phyloP scores from a whole-genome alignment of 2,888 invertebrate genomes.

The Ommatoiulus sabulosus region DNA sequence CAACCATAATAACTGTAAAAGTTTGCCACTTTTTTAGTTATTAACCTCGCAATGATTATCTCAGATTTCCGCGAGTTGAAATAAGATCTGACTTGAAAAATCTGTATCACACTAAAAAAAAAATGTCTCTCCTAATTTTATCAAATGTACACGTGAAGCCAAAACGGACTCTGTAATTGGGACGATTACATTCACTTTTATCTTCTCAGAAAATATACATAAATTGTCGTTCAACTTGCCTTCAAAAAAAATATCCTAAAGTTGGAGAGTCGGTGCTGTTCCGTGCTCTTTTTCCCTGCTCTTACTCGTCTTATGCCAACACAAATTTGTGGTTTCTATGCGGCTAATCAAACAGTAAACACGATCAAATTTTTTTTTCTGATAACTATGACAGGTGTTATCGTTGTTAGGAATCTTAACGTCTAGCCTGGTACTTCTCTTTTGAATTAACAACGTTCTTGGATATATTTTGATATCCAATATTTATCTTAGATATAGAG shows the following conservation, averaged over 20 bases:
- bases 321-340: neutral
- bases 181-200: neutral
- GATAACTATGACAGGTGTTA: constrained; percentile 35
- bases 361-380: neutral
- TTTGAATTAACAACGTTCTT: neutral
- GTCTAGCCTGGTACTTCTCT: neutral
- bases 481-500: neutral
- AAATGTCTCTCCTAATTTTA: neutral
- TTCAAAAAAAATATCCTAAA: neutral
- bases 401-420: neutral
- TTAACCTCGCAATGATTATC: neutral
- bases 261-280: neutral
- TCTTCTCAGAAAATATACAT: neutral
- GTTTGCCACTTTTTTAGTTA: too few relatives aligned
- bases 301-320: neutral
- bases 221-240: neutral
- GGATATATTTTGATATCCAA: neutral
- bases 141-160: neutral
- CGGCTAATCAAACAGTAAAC: constrained; percentile 13
- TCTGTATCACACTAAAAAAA: too few relatives aligned
- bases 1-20: too few relatives aligned
- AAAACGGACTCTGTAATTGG: neutral
- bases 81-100: too few relatives aligned
- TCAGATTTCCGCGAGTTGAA: neutral
- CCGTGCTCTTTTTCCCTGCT: neutral